Conservation (phyloP, 1,140 invertebrate genomes). For the Mamestra configurata region DNA sequence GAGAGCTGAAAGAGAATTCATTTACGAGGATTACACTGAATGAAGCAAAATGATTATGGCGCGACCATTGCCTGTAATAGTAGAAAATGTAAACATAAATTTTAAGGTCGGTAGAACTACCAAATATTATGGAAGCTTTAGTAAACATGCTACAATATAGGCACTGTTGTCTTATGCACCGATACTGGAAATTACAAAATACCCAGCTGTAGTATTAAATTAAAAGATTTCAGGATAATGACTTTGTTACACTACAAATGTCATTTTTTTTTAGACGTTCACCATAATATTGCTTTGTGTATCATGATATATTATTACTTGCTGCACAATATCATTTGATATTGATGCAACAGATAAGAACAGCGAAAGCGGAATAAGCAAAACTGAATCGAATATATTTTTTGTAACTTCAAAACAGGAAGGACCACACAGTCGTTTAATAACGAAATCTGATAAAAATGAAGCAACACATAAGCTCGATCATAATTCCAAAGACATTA, state of each 20-base stretch:
- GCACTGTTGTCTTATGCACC: background rate
- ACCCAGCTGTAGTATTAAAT: background rate
- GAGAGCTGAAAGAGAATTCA: slow-evolving; percentile 7
- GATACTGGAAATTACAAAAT: background rate
- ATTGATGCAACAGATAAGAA: background rate
- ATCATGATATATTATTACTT: no score
- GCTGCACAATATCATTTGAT: background rate
- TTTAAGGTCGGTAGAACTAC: background rate
- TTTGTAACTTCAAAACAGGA: background rate
- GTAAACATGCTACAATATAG: background rate
- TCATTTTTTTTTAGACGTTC: no score
- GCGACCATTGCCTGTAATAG: background rate
- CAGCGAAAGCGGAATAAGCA: background rate
- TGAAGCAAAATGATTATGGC: background rate
- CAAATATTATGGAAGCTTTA: background rate
- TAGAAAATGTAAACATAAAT: slow-evolving; percentile 9
- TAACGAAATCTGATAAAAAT: background rate
- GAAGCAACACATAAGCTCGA: background rate
- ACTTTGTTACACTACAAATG: no score
- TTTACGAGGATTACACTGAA: background rate
- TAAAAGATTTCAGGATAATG: background rate
- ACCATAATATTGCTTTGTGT: no score
- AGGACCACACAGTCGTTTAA: background rate
- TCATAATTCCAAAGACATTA: slow-evolving; percentile 35
- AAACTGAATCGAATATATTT: background rate